These are phyloP conservation scores for Spodoptera picta DNA, from an alignment of 2,888 invertebrate genomes.

Conservation along the genomic window DNA sequence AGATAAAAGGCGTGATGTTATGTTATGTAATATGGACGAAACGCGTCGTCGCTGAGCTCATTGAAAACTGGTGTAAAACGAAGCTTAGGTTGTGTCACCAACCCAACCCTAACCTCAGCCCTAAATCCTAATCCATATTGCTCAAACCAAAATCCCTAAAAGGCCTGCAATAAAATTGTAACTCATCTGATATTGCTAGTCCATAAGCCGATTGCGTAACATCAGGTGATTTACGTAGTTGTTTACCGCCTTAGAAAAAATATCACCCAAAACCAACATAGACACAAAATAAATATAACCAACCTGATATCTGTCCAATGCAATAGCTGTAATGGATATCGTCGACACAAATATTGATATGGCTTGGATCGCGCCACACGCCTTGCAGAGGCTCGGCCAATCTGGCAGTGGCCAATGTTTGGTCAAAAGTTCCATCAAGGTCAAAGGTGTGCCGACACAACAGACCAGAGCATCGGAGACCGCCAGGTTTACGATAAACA, in stretches of 20 bases:
- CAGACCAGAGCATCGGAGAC: conserved; percentile 95
- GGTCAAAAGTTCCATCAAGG: conserved; percentile 94
- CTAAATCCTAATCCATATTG: too few relatives aligned
- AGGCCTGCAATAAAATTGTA: too few relatives aligned
- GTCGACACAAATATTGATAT: conserved; percentile 97
- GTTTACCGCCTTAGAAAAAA: not conserved
- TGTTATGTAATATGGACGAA: too few relatives aligned
- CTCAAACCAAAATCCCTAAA: too few relatives aligned
- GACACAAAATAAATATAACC: conserved; percentile 40
- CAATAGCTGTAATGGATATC: conserved; percentile 97
- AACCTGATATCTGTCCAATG: conserved; percentile 94
- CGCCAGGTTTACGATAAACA: conserved; percentile 96
- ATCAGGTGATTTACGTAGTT: too few relatives aligned
- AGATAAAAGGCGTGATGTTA: too few relatives aligned
- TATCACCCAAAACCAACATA: conserved; percentile 14
- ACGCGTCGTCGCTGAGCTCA: too few relatives aligned
- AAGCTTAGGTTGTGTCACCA: too few relatives aligned
- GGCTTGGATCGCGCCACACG: conserved; percentile 95
- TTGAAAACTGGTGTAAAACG: too few relatives aligned
- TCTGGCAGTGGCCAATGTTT: conserved; percentile 96
- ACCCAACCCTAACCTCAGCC: too few relatives aligned
- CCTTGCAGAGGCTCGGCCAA: conserved; percentile 93
- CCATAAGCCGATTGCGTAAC: too few relatives aligned
- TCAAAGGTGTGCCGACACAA: conserved; percentile 96
- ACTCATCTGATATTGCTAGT: too few relatives aligned